A percentile compares a stretch with the other conserved stretches of the same genome.
These are phyloP conservation scores for Scortum barcoo DNA, from an alignment of 2,113 vertebrate species.

Conservation along the genomic window DNA sequence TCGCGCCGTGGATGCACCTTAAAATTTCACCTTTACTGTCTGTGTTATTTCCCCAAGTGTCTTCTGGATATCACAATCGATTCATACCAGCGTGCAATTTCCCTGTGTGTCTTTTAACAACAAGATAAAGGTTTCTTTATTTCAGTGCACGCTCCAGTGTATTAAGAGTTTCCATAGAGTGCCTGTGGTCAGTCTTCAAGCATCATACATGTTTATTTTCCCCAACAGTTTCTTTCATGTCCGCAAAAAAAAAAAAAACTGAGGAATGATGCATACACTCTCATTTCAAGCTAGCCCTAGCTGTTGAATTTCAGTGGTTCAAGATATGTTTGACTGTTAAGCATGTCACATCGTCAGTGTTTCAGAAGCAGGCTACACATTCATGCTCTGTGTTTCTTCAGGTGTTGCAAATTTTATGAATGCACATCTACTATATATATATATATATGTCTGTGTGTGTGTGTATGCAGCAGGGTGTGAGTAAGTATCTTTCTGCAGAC, in stretches of 20 bases:
- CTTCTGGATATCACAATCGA: not conserved
- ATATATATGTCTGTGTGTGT: too few species aligned
- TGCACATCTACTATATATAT: not conserved
- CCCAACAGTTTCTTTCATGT: not conserved
- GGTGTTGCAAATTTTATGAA: not conserved
- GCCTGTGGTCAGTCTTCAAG: constrained; percentile 31
- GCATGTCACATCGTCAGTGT: not conserved
- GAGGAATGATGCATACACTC: not conserved
- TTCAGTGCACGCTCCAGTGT: not conserved
- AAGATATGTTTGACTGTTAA: constrained; percentile 6
- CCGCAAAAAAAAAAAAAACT: not conserved
- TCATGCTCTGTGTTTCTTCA: not conserved
- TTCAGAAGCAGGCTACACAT: not conserved
- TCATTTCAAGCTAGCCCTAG: constrained; percentile 15
- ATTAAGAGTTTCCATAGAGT: constrained; percentile 21
- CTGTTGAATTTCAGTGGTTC: not conserved
- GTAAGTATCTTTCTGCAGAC: not conserved
- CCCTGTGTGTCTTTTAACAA: not conserved
- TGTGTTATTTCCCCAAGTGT: not conserved
- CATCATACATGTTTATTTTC: constrained; percentile 23
- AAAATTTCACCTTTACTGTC: not conserved
- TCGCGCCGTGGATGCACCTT: not conserved
- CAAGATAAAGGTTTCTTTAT: not conserved
- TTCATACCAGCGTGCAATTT: not conserved
- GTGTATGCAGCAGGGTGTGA: not conserved